Evolutionary conservation across 2,888 invertebrate species (phyloP), one percentile per base, ranked within the genome.

Genomic region (Drosophila cracens): DNA sequence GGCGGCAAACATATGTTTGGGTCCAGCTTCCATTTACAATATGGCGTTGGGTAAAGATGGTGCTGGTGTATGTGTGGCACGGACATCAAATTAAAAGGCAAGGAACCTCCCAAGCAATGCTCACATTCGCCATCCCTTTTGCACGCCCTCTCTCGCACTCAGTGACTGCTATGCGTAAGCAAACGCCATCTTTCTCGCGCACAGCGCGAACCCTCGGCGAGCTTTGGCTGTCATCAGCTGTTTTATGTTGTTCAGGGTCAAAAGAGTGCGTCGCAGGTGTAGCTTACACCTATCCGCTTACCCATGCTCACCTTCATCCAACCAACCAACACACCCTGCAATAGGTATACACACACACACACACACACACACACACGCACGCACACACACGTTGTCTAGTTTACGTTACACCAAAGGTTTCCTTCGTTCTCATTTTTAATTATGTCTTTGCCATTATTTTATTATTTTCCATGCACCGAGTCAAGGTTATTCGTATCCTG

Each of bases 221-320:
- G 46, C 46, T 61, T 64, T 70, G 68, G 80, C 90, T 79, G 86
- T 75, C 89, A 90, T 85, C 85, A 85, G 90, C 85, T 85, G 85
- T 85, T 85, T 89, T 78, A 86, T 85, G 87, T 88, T 88, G 87
- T 90, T 85, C 90, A 85, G 85, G 85, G 85, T 85, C 90, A 85
- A 90, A 89, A 80, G 83, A 80, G 72, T 70, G 67, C 61, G 72
- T 74, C 64, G 84, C 79, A 74, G 82, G 84, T 72, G 74, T 73
- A 60, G 68, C 72, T 43, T 34, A 71, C 56, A 70, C 53, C 25
- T 8, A 16, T 25, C 25, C 46, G 53, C 62, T 43, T 53, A 25
- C 36, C 16, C 53, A n/a, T 13, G 13, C 36, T 10, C 59, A 2
- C 16, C 18, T n/a, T 25, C 40, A 36, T 2, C 16, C 25, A 58